phyloP scores from a whole-genome alignment of 2,113 vertebrate species.

The Psittacus erithacus region DNA sequence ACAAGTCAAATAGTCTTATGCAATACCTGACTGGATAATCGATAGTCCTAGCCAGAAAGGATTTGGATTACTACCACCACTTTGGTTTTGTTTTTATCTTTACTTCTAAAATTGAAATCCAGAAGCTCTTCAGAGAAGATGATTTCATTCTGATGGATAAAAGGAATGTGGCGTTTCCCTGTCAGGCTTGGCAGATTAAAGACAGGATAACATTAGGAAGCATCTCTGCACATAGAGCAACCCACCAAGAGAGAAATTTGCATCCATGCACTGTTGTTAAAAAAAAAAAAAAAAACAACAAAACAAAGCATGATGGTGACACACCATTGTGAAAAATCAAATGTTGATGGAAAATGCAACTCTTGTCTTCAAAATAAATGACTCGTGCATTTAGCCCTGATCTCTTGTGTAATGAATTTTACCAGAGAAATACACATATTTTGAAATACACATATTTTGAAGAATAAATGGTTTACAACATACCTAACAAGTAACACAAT shows the following conservation, averaged over 20 bases:
- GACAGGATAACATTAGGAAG: conserved; percentile 15
- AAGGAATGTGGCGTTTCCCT: not conserved
- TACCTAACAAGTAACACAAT: not conserved
- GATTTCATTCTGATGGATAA: conserved; percentile 51
- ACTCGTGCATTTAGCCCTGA: not conserved
- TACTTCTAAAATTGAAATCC: conserved; percentile 43
- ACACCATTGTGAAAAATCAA: not conserved
- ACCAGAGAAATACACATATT: not conserved
- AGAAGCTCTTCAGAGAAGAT: not conserved
- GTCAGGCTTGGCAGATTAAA: not conserved
- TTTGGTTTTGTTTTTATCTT: conserved; percentile 40
- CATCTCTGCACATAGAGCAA: not conserved
- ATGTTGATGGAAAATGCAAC: not conserved
- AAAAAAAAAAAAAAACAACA: not conserved
- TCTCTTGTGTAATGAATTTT: not conserved
- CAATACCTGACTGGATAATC: not conserved
- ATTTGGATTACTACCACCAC: conserved; percentile 1
- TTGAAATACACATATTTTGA: not conserved
- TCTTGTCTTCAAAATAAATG: not conserved
- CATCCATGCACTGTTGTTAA: not conserved
- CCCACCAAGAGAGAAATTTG: not conserved
- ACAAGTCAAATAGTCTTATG: not conserved
- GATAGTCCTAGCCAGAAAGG: not conserved
- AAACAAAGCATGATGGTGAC: not conserved
- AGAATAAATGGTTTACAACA: not conserved